Evolutionary conservation across 2,888 invertebrate species (phyloP), one percentile per base, ranked within the genome.

Genomic region (Idaea dimidiata): DNA sequence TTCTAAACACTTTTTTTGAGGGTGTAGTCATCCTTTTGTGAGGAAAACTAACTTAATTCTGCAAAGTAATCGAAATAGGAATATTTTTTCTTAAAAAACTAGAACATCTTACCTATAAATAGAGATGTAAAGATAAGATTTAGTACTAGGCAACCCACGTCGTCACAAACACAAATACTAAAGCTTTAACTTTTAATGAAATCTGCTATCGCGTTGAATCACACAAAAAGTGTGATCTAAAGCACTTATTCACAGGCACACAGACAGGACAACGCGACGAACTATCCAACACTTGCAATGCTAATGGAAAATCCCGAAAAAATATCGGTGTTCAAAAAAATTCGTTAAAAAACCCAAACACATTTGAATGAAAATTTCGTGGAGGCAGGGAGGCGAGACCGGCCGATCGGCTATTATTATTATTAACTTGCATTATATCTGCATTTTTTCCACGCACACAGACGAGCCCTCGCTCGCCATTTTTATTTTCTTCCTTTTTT

Each of bases 341-440:
- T 86, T 83, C 84, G 83, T 83, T 81, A 77, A 83, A 87, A 88
- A 90, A 88, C 78, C 81, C 82, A 83, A 86, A 83, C 86, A 86
- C 89, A 90, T 91, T 91, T 91, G 91, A 91, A 91, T 91, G 88
- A 89, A 91, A 89, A 91, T 90, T 87, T 89, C 83, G 89, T 86
- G 89, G 91, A 70, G 87, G 86, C 74, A 79, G 86, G 88, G 72
- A 82, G 84, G 69, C 74, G 63, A 43, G 43, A 73, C 80, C 75
- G 80, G 82, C 83, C 90, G 89, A 90, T 91, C 88, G 84, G 78
- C 90, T 86, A 91, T 91, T 91, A 92, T 92, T 91, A 91, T 91
- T 92, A 89, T 92, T 91, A 91, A 91, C 90, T 86, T 83, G 89
- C 91, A 91, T 91, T 91, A 91, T 91, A 91, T 90, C 90, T 88